phyloP scores from a whole-genome alignment of 2,797 vertebrate genomes.

The Staurois parvus region DNA sequence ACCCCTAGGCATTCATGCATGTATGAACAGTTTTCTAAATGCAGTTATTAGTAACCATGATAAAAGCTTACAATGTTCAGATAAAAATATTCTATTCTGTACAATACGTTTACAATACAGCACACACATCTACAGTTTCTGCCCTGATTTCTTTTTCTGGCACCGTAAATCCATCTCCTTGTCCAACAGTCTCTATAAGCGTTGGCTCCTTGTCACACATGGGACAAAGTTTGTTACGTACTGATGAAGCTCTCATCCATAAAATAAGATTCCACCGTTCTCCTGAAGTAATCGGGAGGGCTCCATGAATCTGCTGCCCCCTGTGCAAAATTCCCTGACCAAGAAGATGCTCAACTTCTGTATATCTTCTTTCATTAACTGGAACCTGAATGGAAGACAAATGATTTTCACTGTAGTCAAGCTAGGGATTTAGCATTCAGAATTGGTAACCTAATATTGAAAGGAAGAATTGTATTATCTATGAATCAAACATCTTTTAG shows the following conservation, averaged over 20 bases:
- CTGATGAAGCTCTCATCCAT: constrained; percentile 89
- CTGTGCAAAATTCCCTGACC: constrained; percentile 87
- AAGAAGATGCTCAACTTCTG: constrained; percentile 82
- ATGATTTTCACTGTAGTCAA: no score
- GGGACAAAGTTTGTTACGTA: constrained; percentile 90
- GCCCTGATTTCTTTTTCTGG: not conserved
- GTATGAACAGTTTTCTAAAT: no score
- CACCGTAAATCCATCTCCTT: constrained; percentile 89
- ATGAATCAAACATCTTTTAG: no score
- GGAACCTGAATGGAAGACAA: constrained; percentile 78
- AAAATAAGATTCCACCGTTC: constrained; percentile 94
- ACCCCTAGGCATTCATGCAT: no score
- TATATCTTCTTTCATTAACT: constrained; percentile 76
- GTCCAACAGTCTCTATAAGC: constrained; percentile 81
- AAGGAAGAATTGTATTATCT: no score
- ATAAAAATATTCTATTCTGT: not conserved
- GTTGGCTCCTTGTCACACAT: constrained; percentile 86
- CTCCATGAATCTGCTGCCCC: constrained; percentile 93
- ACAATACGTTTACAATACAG: constrained; percentile 66
- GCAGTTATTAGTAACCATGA: no score
- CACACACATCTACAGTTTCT: constrained; percentile 65
- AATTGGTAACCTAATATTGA: not conserved
- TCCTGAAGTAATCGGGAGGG: constrained; percentile 85
- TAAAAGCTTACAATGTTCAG: no score
- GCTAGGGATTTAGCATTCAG: no score